Evolutionary conservation across 1,140 invertebrate species (phyloP).

Genomic region (Pseudomyrmex pallidus): DNA sequence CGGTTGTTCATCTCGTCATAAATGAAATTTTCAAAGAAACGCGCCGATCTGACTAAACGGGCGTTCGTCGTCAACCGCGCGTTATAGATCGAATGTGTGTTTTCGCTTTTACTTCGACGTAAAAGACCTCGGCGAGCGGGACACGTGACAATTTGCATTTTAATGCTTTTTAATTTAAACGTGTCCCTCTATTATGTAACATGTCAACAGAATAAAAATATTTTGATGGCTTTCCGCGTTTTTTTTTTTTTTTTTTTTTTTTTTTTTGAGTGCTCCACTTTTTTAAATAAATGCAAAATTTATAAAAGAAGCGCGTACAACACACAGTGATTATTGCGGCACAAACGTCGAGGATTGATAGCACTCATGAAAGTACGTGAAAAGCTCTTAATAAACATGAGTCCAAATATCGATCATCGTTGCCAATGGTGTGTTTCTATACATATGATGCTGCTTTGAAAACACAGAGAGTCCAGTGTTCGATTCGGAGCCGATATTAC

Average conservation of each 20-base stretch:
- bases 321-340: background rate
- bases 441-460: conserved; percentile 17
- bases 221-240: conserved; percentile 18
- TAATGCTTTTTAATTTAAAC: background rate
- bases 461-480: background rate
- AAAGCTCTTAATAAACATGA: conserved; percentile 55
- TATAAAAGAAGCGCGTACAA: conserved; percentile 19
- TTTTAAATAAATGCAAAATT: conserved; percentile 28
- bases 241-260: too few species aligned
- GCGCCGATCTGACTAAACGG: background rate
- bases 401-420: conserved; percentile 34
- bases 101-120: background rate
- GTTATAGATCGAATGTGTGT: background rate
- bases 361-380: conserved; percentile 28
- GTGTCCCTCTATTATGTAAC: background rate
- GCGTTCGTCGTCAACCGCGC: too few species aligned
- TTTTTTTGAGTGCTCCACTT: conserved; percentile 15
- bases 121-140: background rate
- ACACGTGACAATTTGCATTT: background rate
- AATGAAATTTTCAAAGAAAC: conserved; percentile 41
- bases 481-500: background rate
- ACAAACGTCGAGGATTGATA: conserved; percentile 35
- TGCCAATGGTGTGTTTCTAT: background rate
- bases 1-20: conserved; percentile 28
- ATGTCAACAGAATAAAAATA: background rate